Evolutionary conservation across 2,888 invertebrate genomes (phyloP), one percentile per base, ranked within the genome.

Genomic region (Idaea biselata): DNA sequence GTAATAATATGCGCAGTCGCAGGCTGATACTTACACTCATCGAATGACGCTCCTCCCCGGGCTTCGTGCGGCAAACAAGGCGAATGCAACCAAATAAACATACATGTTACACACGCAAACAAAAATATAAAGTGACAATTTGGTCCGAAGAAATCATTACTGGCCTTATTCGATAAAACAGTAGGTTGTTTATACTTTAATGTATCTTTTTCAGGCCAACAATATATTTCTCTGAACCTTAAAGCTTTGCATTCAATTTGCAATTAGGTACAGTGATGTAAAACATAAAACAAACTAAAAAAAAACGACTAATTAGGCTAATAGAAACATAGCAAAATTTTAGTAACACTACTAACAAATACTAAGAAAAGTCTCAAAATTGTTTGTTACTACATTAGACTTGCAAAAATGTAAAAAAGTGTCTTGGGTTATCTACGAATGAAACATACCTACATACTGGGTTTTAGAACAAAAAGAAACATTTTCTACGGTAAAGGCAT

Each of bases 1-100:
- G 5, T 25, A 57, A 72, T 69, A 71, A 67, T 61, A 61, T 74
- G 76, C 78, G 66, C 63, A 72, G 77, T 76, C 77, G 64, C 56
- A 56, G 17, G 64, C 56, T 18, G 17, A 77, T 86, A 93, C 95
- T 94, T 94, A 95, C 95, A 95, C 94, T 95, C 94, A 94, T 94
- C 94, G 95, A 94, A 94, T 93, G 93, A 91, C 94, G 95, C 94
- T 95, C 94, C 91, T 94, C 94, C 94, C 94, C 93, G 88, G 94
- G 91, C 92, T 93, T 91, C 86, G 85, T 85, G 85, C 88, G 79
- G 86, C 88, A 87, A 87, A 88, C 90, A 89, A 89, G 82, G 84
- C 86, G 81, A 53, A 91, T 89, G 90, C 91, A 89, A 91, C 84
- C 85, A 88, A 90, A 88, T 80, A 87, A 87, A 89, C 84, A 87